Percentiles rank a stretch among this genome's conserved stretches.
phyloP scores from a whole-genome alignment of 2,113 vertebrate species.

The Geococcyx californianus region DNA sequence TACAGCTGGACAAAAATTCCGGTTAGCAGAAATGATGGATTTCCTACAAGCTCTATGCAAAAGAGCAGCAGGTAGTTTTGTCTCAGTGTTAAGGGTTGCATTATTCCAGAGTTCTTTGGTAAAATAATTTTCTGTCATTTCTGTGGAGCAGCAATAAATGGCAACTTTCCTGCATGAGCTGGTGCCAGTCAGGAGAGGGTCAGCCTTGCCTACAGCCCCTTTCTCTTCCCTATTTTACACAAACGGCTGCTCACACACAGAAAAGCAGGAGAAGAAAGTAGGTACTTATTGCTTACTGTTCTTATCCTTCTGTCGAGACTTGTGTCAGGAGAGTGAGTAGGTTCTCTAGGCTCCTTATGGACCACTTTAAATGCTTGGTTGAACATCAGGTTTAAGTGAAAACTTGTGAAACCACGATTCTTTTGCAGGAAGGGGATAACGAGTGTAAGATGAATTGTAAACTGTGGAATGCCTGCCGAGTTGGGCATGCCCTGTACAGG shows the following conservation, averaged over 20 bases:
- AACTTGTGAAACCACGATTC: background rate
- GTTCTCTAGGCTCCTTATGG: background rate
- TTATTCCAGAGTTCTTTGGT: background rate
- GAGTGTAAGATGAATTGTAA: background rate
- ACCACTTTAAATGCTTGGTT: background rate
- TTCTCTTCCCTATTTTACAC: background rate
- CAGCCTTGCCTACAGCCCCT: background rate
- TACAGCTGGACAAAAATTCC: background rate
- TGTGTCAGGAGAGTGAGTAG: background rate
- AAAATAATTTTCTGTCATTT: background rate
- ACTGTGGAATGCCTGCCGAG: background rate
- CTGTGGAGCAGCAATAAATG: background rate
- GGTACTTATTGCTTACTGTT: background rate
- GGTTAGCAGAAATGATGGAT: background rate
- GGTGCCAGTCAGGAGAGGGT: background rate
- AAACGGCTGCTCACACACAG: background rate
- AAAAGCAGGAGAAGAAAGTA: background rate
- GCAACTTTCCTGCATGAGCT: rapidly evolving
- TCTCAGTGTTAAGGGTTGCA: background rate
- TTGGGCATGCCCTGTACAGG: background rate
- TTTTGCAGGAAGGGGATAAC: background rate
- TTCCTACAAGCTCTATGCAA: background rate
- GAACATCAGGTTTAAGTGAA: background rate
- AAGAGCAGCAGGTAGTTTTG: background rate
- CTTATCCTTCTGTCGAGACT: background rate